Base-by-base conservation (phyloP, 2,113 vertebrate species). In the Albula goreensis region DNA sequence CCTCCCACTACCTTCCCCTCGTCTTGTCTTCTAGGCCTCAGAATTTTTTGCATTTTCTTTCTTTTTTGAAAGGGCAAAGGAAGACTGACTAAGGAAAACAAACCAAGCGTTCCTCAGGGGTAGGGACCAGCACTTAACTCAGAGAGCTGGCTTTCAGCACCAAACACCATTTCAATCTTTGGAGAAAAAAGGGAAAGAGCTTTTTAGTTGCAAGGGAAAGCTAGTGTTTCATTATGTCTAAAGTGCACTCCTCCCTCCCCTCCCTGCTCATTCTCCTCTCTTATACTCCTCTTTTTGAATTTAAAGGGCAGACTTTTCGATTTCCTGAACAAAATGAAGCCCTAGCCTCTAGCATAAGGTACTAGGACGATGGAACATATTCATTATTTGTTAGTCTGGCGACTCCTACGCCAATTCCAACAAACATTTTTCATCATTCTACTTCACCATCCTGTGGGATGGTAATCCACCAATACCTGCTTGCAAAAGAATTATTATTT, bases 61-160 rank as follows among this genome's bases (percentile, higher is more conserved):
- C 78, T 41, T 41, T 82, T 57, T 31, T 41, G n/a, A 50, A 50
- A 93, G 89, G 87, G 63, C 86, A 90, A 87, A 85, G 92, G 91
- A 92, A 87, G 89, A 89, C 90, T 93, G 93, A 52, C 50, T 86
- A 87, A 92, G 90, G 90, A 92, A 95, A 96, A 95, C 94, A 96
- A 96, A 95, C 94, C 92, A 89, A 83, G 93, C 91, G 92, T 91
- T 95, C 92, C 94, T 93, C 84, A 0, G 92, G 93, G 94, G 95
- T 89, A 92, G 84, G 91, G 89, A 92, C 93, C 89, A 78, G 93
- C 87, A 92, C 93, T 91, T 85, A 87, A n/a, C 92, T 91, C 86
- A 90, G 86, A 93, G 87, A 91, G 89, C 88, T 90, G 87, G 89
- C 90, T 89, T 89, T 53, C 49, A 87, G 91, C 92, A 95, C 84